Percentiles rank a stretch among this genome's conserved stretches.
These are phyloP conservation scores for Trichoplusia ni DNA, from an alignment of 1,140 invertebrate species.

Conservation along the genomic window DNA sequence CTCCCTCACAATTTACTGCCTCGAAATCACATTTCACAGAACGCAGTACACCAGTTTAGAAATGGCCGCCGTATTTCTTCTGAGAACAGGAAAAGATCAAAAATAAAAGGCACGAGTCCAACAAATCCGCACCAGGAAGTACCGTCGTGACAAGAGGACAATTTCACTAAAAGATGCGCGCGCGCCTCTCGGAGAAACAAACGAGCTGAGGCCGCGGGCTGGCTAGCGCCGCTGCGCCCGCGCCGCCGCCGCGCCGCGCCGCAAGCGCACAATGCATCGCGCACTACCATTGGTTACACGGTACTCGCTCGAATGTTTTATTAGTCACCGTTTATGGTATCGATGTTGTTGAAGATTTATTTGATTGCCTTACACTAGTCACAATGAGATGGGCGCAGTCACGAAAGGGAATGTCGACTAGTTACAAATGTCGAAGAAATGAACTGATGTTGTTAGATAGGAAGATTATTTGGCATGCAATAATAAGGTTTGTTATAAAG, in stretches of 20 bases:
- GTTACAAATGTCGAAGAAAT: too few relatives aligned
- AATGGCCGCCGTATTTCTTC: slow-evolving; percentile 11
- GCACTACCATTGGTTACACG: slow-evolving; percentile 5
- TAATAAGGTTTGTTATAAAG: too few relatives aligned
- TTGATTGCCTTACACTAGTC: too few relatives aligned
- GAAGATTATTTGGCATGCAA: too few relatives aligned
- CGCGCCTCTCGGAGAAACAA: slow-evolving; percentile 19
- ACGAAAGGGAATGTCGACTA: too few relatives aligned
- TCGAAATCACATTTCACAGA: not conserved
- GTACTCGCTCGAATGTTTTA: slow-evolving; percentile 3
- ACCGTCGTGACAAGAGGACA: slow-evolving; percentile 14
- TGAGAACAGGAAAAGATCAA: slow-evolving; percentile 17
- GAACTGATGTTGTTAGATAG: too few relatives aligned
- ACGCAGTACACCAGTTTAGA: not conserved
- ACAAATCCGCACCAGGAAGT: slow-evolving; percentile 26
- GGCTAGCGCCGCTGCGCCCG: slow-evolving; percentile 6
- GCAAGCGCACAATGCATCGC: slow-evolving; percentile 14
- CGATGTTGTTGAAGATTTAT: too few relatives aligned
- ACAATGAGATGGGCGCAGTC: too few relatives aligned
- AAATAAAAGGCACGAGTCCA: slow-evolving; percentile 18
- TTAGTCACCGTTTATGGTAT: too few relatives aligned
- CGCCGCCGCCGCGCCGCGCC: too few relatives aligned
- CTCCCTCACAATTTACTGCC: not conserved
- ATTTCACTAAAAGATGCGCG: slow-evolving; percentile 12
- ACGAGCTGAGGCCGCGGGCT: too few relatives aligned